phyloP scores from a whole-genome alignment of 2,113 vertebrate species.

The Camelus dromedarius region DNA sequence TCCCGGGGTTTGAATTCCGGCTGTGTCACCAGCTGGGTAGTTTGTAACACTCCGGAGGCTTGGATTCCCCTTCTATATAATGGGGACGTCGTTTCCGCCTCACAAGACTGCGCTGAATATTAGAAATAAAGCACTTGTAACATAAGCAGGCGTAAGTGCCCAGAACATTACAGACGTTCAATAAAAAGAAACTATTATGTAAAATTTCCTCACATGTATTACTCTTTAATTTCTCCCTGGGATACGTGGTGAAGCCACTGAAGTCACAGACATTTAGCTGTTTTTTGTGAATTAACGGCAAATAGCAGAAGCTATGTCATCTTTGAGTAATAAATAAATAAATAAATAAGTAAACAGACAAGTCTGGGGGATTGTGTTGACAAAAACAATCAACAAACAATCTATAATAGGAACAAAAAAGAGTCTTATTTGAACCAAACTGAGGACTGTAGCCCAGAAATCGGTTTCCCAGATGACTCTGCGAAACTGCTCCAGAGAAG shows the following conservation, averaged over 20 bases:
- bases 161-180: background rate
- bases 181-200: background rate
- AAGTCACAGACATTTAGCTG: background rate
- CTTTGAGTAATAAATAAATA: background rate
- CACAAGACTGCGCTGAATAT: background rate
- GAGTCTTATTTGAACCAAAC: background rate
- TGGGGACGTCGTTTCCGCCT: background rate
- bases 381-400: background rate
- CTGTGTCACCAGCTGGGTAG: background rate
- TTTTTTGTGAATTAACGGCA: background rate
- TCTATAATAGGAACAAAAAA: background rate
- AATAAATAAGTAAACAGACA: background rate
- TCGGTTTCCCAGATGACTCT: background rate
- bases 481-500: background rate
- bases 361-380: background rate
- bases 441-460: background rate
- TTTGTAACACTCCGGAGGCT: background rate
- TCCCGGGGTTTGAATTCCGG: background rate
- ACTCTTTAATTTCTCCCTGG: background rate
- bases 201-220: background rate
- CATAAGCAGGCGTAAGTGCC: background rate
- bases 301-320: background rate
- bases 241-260: background rate
- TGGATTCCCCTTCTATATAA: background rate
- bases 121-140: background rate